Base-by-base conservation (phyloP, 2,797 vertebrate genomes). In the Rhinoraja longicauda region DNA sequence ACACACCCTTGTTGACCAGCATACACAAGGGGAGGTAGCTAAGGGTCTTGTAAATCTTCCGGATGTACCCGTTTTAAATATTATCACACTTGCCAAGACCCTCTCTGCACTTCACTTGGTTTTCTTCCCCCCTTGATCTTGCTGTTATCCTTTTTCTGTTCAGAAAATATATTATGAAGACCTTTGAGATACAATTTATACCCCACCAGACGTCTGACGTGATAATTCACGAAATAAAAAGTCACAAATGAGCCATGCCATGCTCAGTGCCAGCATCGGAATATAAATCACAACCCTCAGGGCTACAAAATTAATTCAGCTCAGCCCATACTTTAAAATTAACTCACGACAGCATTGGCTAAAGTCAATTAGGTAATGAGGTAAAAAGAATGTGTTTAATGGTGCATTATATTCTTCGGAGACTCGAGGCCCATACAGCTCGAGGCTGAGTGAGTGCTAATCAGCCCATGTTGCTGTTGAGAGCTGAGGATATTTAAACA, bases 321-420 rank as follows among this genome's bases (percentile, higher is more conserved):
- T 88, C 84, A 64, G 15, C 12, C 84, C n/a, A 88, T 88, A 21
- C 15, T 67, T 88, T 88, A 88, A 88, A 67, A 67, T 88, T 88
- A 88, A 88, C 84, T 62, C 84, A 39, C 32, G 26, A 92, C 45
- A 24, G 70, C 70, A 73, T 53, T 92, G 26, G 70, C 12, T 73
- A 73, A 92, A 75, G 39, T 53, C 90, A 92, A 91, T 53, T 73
- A 53, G 39, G 70, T 91, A 91, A 92, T 92, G 90, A 92, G 90
- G 90, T 53, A 92, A 75, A 45, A 73, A 73, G 70, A 53, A 92
- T 92, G 90, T 45, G 90, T 57, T 75, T 92, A 92, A 92, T 92
- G 90, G 70, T 92, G 90, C 64, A 53, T 92, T 92, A 92, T 92
- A 75, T 73, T 75, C 90, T 39, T 29, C 72, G 39, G 90, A 73